Conservation (phyloP, 2,797 vertebrate genomes). For the Rhinichthys osculus region DNA sequence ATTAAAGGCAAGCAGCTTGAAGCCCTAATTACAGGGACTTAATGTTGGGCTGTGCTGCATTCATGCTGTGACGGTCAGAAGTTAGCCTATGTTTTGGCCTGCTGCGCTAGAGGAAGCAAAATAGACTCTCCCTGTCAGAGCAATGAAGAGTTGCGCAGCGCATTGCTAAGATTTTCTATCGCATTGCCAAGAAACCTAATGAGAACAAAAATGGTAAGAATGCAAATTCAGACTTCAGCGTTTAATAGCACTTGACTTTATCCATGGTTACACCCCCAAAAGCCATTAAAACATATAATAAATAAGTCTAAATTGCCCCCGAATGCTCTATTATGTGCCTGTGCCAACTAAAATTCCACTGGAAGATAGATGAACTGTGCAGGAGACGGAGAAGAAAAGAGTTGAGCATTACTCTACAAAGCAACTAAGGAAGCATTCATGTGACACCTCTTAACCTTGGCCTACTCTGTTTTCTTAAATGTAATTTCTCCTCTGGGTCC, state of each 20-base stretch:
- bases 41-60: slow-evolving; percentile 67
- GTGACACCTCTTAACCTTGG: slow-evolving; percentile 23
- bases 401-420: background rate
- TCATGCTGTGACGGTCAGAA: slow-evolving; percentile 77
- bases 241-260: slow-evolving; percentile 6
- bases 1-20: slow-evolving; percentile 79
- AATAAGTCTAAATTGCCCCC: slow-evolving; percentile 11
- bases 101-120: slow-evolving; percentile 67
- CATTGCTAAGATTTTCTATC: slow-evolving; percentile 28
- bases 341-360: slow-evolving; percentile 35
- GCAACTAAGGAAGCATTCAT: slow-evolving; percentile 17
- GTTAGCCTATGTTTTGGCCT: slow-evolving; percentile 68
- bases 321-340: slow-evolving; percentile 17
- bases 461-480: slow-evolving; percentile 1
- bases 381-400: slow-evolving; percentile 18
- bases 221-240: slow-evolving; percentile 1
- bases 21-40: slow-evolving; percentile 81
- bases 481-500: slow-evolving; percentile 23
- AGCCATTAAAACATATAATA: slow-evolving; percentile 42
- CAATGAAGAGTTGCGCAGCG: background rate
- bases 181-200: slow-evolving; percentile 36
- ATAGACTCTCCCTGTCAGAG: slow-evolving; percentile 56
- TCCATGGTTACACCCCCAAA: slow-evolving; percentile 7
- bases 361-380: slow-evolving; percentile 35
- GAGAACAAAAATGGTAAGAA: slow-evolving; percentile 35